These are phyloP conservation scores for Lasioglossum albipes DNA, from an alignment of 1,140 invertebrate genomes.

Conservation along the genomic window DNA sequence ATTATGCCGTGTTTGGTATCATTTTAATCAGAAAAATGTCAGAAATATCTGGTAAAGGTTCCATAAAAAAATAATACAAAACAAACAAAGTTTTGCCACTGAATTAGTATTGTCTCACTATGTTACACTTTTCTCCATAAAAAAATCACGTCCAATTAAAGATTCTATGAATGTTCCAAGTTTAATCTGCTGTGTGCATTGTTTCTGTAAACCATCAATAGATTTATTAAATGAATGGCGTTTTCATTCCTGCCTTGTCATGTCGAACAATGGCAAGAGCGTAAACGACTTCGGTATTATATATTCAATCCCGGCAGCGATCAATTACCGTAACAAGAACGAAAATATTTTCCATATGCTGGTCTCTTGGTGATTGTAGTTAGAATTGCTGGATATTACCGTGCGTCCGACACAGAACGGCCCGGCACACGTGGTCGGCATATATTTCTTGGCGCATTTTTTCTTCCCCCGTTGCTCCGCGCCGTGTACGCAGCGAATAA, in stretches of 20 bases:
- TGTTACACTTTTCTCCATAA: no score
- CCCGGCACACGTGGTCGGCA: not conserved
- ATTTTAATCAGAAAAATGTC: no score
- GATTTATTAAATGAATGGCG: not conserved
- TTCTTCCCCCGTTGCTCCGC: not conserved
- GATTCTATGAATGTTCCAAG: no score
- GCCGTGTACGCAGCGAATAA: not conserved
- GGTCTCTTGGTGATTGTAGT: constrained; percentile 5
- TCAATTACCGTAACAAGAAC: constrained; percentile 22
- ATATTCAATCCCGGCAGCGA: constrained; percentile 11
- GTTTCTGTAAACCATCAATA: not conserved
- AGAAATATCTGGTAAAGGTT: no score
- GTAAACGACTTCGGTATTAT: constrained; percentile 22
- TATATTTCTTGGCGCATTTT: constrained; percentile 12
- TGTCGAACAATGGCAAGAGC: not conserved
- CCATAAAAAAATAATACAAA: no score
- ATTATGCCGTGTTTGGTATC: no score
- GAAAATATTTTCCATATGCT: constrained; percentile 19
- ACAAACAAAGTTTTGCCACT: no score
- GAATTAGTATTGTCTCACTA: no score
- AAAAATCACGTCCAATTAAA: no score
- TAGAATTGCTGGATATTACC: constrained; percentile 18
- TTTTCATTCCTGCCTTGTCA: not conserved
- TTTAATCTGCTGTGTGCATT: no score
- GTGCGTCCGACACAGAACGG: not conserved